Conservation (phyloP, 1,140 invertebrate species). For the Drosophila willistoni region DNA sequence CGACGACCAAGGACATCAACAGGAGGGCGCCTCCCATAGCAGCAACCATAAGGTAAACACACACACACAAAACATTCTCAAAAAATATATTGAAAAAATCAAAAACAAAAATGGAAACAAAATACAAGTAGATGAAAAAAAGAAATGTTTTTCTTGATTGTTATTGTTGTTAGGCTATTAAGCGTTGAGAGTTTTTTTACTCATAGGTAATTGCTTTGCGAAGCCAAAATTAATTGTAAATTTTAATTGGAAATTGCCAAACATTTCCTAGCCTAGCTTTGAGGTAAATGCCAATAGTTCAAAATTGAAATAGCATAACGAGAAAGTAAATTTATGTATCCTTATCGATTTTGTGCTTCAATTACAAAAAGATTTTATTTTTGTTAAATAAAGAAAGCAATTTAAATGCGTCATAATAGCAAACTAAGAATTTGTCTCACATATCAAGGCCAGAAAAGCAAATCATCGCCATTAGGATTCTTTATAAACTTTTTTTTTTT, state of each 20-base stretch:
- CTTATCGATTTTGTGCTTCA: background rate
- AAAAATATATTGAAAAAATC: conserved; percentile 27
- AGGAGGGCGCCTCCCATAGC: conserved; percentile 2
- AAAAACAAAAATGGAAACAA: background rate
- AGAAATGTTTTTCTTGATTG: conserved; percentile 31
- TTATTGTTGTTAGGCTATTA: conserved; percentile 49
- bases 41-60: conserved; percentile 49
- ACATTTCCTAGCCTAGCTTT: background rate
- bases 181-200: conserved; percentile 25
- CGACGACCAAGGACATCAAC: conserved; percentile 38
- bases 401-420: no score
- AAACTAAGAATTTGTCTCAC: no score
- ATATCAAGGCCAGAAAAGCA: no score
- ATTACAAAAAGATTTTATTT: background rate
- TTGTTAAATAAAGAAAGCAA: no score
- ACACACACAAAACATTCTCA: conserved; percentile 18
- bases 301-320: background rate
- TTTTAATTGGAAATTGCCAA: conserved; percentile 46
- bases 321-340: no score
- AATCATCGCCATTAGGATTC: no score
- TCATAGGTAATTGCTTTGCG: conserved; percentile 42
- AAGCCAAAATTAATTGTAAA: conserved; percentile 49
- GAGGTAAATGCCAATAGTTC: conserved; percentile 16
- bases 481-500: no score
- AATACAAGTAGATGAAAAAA: background rate